A percentile compares a stretch with the other conserved stretches of the same genome.
Conservation (phyloP, 2,113 vertebrate species). For the Periophthalmodon schlosseri region DNA sequence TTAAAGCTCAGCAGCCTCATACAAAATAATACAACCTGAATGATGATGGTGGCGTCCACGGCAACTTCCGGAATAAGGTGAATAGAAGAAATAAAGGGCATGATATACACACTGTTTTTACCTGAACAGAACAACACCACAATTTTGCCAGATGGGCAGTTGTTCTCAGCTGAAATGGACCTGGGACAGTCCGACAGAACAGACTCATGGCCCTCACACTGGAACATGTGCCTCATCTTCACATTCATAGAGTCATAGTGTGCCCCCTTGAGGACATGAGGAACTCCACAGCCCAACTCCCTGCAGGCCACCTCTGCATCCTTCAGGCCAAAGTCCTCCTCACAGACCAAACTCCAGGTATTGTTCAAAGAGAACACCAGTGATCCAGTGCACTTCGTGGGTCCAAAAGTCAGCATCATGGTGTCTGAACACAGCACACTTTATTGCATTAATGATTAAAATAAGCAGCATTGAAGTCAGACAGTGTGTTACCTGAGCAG, state of each 20-base stretch:
- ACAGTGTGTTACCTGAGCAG: background rate
- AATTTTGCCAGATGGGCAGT: background rate
- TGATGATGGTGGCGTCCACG: too few species aligned
- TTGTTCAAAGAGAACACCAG: background rate
- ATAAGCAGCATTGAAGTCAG: background rate
- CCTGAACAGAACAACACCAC: background rate
- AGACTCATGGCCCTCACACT: slow-evolving; percentile 1
- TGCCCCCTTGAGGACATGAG: slow-evolving; percentile 11
- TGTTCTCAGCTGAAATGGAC: background rate
- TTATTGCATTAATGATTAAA: background rate
- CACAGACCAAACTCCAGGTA: background rate
- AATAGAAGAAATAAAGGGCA: too few species aligned
- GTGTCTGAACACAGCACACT: background rate
- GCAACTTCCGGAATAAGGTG: too few species aligned
- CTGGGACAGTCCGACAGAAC: background rate
- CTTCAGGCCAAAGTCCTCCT: background rate
- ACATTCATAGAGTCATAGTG: background rate
- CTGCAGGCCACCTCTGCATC: slow-evolving; percentile 10
- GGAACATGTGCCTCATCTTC: background rate
- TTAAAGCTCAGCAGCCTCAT: too few species aligned
- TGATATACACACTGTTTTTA: background rate
- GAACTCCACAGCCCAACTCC: slow-evolving; percentile 17
- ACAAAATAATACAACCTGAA: too few species aligned
- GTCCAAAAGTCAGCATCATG: background rate
- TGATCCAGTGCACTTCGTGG: background rate